Base-by-base conservation (phyloP, 2,113 vertebrate species). In the Microcebus lehilahytsara region DNA sequence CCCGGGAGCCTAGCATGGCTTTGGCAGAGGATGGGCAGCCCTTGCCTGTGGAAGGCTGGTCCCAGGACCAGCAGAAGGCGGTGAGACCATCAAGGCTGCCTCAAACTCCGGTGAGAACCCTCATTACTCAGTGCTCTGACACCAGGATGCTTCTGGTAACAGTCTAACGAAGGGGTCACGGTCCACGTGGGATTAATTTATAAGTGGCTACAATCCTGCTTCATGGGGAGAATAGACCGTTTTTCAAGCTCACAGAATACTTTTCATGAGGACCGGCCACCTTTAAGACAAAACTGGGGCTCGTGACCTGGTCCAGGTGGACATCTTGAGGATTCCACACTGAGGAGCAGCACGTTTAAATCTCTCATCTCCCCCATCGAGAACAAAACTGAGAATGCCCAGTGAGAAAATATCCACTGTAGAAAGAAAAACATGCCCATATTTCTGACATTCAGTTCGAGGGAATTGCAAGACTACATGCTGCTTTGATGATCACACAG, bases 391-490 rank as follows among this genome's bases (percentile, higher is more conserved):
- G 51, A 23, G 27, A 67, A 66, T 30, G 37, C 37, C 62, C 72
- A 9, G 2, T 9, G 64, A 51, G 87, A 32, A 88, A 53, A 64
- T 6, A 67, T 2, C 30, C 11, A 6, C 14, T 7, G 13, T 1
- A 14, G 66, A 78, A 58, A 69, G 19, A 49, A 40, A 32, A 16
- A 53, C 69, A 42, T 3, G 58, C 9, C 12, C 16, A 23, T 6
- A 2, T 58, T 32, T 42, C 86, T 25, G 53, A 81, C 37, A 60
- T 20, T 34, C 13, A 56, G 32, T 30, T 25, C 60, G 9, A 58
- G 51, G 25, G 11, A 51, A 10, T 6, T 9, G 2, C 7, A 58
- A 67, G 53, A 4, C 0, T 0, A 23, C 1, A 4, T 0, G 10
- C 5, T 2, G 1, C n/a, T 37, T 1, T 49, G 66, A 37, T 7